Evolutionary conservation across 2,888 invertebrate species (phyloP).

Genomic region (Napeogenes sylphis): DNA sequence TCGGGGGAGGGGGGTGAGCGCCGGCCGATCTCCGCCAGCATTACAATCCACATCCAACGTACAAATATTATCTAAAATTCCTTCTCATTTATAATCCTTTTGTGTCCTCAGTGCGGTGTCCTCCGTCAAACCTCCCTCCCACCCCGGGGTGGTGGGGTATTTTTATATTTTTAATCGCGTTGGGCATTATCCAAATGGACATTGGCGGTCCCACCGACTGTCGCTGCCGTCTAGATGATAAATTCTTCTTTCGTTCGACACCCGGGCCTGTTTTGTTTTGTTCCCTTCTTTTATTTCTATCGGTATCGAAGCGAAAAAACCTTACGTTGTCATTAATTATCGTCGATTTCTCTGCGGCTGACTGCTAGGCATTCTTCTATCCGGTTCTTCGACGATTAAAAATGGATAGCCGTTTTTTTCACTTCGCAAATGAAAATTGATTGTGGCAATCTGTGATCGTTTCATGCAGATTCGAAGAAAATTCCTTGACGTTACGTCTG

Average conservation of each 20-base stretch:
- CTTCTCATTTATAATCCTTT: constrained; percentile 79
- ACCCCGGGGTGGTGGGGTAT: constrained; percentile 54
- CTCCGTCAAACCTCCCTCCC: constrained; percentile 67
- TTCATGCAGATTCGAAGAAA: constrained; percentile 65
- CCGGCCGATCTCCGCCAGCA: constrained; percentile 49
- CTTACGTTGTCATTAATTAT: constrained; percentile 73
- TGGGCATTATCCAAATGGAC: constrained; percentile 79
- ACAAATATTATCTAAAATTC: constrained; percentile 79
- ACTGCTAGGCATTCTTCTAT: constrained; percentile 61
- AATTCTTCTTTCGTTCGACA: constrained; percentile 78
- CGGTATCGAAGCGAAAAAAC: constrained; percentile 53
- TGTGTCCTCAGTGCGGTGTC: constrained; percentile 77
- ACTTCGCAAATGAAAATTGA: constrained; percentile 69
- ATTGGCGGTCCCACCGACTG: constrained; percentile 72
- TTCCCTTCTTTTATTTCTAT: constrained; percentile 67
- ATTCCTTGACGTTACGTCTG: constrained; percentile 45
- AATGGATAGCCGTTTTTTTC: constrained; percentile 49
- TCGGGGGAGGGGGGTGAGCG: constrained; percentile 42
- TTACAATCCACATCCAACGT: constrained; percentile 77
- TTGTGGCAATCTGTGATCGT: constrained; percentile 66
- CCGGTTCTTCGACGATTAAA: constrained; percentile 65
- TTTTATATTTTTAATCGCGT: constrained; percentile 79
- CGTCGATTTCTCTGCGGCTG: constrained; percentile 69
- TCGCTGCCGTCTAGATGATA: constrained; percentile 74
- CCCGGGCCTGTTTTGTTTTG: constrained; percentile 72